phyloP scores from a whole-genome alignment of 2,113 vertebrate genomes.

The Tenrec ecaudatus region DNA sequence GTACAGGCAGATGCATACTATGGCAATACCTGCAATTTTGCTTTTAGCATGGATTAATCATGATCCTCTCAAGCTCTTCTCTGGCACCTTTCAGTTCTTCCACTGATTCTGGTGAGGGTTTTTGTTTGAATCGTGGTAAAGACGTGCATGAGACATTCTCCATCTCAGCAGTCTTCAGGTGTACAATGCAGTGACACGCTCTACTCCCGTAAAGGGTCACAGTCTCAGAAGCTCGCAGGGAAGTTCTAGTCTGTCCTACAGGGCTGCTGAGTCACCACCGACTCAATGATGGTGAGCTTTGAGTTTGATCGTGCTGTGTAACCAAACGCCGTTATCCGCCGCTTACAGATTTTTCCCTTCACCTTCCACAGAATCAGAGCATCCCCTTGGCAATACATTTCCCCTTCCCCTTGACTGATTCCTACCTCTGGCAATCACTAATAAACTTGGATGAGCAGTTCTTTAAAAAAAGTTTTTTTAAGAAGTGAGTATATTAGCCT shows the following conservation, averaged over 20 bases:
- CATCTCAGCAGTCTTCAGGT: not conserved
- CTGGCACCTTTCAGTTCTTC: not conserved
- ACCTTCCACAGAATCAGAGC: not conserved
- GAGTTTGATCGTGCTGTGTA: no score
- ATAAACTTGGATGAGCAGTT: no score
- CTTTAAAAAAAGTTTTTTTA: not conserved
- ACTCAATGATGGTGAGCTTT: no score
- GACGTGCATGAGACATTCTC: not conserved
- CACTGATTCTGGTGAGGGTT: not conserved
- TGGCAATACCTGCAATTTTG: not conserved
- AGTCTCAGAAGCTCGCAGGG: no score
- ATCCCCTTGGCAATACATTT: not conserved
- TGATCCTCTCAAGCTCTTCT: not conserved
- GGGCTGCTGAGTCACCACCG: no score
- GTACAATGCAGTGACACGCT: no score
- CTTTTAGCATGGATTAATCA: conserved; percentile 20
- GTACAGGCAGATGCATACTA: not conserved
- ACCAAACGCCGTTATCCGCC: not conserved
- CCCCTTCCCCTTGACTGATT: not conserved
- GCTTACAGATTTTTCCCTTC: not conserved
- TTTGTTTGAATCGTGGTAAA: not conserved
- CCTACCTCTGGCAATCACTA: not conserved
- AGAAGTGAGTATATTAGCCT: not conserved
- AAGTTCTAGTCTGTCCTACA: no score
- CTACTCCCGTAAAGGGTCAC: no score